These are phyloP conservation scores for Drosophila buzzatii DNA, from an alignment of 2,888 invertebrate genomes.

Conservation along the genomic window DNA sequence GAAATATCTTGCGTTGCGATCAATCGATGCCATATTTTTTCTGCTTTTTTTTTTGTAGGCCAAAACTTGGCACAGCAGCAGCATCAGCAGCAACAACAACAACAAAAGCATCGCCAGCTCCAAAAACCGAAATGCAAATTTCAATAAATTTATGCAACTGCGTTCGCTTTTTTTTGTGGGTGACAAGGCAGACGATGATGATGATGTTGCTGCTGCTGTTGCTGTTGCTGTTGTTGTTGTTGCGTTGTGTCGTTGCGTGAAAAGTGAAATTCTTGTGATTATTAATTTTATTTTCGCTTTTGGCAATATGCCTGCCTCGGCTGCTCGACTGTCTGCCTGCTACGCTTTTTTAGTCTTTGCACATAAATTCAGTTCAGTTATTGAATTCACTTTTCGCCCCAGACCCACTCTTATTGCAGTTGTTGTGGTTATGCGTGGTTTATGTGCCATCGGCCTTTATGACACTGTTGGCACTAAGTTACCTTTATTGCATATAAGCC, in stretches of 20 bases:
- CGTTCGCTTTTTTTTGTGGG: conserved; percentile 69
- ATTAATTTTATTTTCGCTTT: conserved; percentile 82
- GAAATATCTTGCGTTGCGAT: conserved; percentile 81
- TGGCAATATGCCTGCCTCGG: conserved; percentile 49
- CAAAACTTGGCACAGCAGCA: conserved; percentile 52
- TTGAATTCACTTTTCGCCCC: conserved; percentile 59
- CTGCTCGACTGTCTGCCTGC: conserved; percentile 23
- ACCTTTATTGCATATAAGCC: conserved; percentile 80
- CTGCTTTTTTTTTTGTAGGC: conserved; percentile 58
- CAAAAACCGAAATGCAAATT: conserved; percentile 76
- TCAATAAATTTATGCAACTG: conserved; percentile 80
- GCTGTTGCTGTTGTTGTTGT: conserved; percentile 44
- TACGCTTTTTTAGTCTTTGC: conserved; percentile 65
- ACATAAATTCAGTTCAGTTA: conserved; percentile 64
- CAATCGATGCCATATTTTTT: conserved; percentile 79
- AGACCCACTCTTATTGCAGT: conserved; percentile 12
- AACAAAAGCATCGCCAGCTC: conserved; percentile 39
- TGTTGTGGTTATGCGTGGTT: conserved; percentile 51
- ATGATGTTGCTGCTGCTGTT: conserved; percentile 27
- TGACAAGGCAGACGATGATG: conserved; percentile 65
- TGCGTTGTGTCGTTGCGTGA: conserved; percentile 70
- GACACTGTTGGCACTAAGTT: conserved; percentile 79
- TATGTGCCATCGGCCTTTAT: conserved; percentile 76
- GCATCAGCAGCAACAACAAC: conserved; percentile 24
- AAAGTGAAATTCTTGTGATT: conserved; percentile 81